Evolutionary conservation across 2,797 vertebrate genomes (phyloP).

Genomic region (Bradypodion ventrale): DNA sequence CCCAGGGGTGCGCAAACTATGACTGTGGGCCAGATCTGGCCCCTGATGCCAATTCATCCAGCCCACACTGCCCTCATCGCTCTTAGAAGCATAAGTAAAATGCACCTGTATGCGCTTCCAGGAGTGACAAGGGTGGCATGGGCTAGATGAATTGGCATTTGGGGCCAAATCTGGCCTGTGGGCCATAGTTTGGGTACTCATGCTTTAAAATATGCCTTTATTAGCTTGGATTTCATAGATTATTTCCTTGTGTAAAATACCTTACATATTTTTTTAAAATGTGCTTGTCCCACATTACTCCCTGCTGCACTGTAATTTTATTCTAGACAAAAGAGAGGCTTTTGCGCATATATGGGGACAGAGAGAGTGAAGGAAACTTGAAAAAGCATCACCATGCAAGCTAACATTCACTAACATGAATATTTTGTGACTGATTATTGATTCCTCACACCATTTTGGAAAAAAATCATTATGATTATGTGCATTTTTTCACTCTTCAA

Average conservation of each 20-base stretch:
- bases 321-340: neutral
- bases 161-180: no score
- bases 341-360: neutral
- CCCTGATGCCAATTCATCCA: no score
- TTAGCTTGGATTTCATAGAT: neutral
- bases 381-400: neutral
- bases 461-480: slow-evolving; percentile 43
- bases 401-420: slow-evolving; percentile 28
- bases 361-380: neutral
- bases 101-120: no score
- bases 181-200: no score
- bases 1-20: no score
- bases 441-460: neutral
- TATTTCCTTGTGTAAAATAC: neutral
- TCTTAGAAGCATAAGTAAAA: no score
- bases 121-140: no score
- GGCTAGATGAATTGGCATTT: no score
- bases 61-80: no score
- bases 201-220: slow-evolving; percentile 28
- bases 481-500: slow-evolving; percentile 53
- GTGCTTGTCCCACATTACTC: neutral
- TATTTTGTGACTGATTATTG: slow-evolving; percentile 13
- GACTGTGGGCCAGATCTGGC: no score
- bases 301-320: neutral
- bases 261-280: neutral